Evolutionary conservation across 2,888 invertebrate genomes (phyloP), one percentile per base, ranked within the genome.

Genomic region (Lissocephala sabroskyi): DNA sequence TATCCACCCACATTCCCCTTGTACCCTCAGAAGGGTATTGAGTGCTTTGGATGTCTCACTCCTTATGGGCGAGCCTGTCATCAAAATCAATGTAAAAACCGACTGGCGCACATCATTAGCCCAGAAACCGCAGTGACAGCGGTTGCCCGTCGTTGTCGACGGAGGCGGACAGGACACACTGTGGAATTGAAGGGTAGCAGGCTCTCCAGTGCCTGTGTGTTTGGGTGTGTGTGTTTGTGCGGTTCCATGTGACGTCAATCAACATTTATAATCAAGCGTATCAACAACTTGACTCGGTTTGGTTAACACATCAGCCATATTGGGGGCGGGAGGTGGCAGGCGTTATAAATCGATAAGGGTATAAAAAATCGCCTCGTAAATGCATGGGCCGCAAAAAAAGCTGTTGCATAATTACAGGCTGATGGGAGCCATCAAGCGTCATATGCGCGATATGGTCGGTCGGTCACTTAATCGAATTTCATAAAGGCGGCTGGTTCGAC

Each of bases 291-390:
- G 70, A 54, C 60, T 48, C 66, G n/a, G 56, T 23, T 23, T 23
- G 23, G 23, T 23, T 23, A n/a, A n/a, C n/a, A n/a, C n/a, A n/a
- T n/a, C n/a, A n/a, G n/a, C n/a, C n/a, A n/a, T n/a, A n/a, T n/a
- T n/a, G n/a, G n/a, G n/a, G n/a, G n/a, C n/a, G 26, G 26, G 26
- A 4, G 67, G 67, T n/a, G n/a, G n/a, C n/a, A n/a, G n/a, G n/a
- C n/a, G n/a, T n/a, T n/a, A 70, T 76, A 73, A 76, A 76, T 76
- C 76, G 76, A 70, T 70, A 76, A 76, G 62, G 55, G 76, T 73
- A 68, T 76, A 65, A 76, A 68, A 53, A 57, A 65, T 29, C 16
- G 35, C 4, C 23, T 23, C 23, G 7, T 23, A 23, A 23, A 23
- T 23, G n/a, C n/a, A n/a, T n/a, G n/a, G n/a, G n/a, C n/a, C n/a